Conservation (phyloP, 2,113 vertebrate species). For the Eptatretus burgeri region DNA sequence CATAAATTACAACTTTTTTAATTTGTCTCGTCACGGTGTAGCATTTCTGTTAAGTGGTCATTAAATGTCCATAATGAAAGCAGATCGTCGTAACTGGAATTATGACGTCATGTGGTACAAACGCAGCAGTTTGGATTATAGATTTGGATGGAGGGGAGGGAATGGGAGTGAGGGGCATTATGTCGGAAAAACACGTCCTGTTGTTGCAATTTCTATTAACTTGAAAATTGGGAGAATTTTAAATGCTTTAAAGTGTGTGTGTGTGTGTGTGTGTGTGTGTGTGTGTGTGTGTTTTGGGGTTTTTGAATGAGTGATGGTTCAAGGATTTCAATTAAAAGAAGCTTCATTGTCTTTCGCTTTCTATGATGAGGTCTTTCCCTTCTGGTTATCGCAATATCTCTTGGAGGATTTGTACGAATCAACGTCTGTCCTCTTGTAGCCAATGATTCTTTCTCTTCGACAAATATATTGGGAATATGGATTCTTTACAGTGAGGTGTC, state of each 20-base stretch:
- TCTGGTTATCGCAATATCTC: not conserved
- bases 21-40: too few relatives aligned
- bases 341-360: not conserved
- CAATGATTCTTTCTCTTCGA: not conserved
- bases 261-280: not conserved
- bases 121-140: too few relatives aligned
- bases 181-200: too few relatives aligned
- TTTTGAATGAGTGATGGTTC: not conserved
- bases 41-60: too few relatives aligned
- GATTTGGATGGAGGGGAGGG: too few relatives aligned
- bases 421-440: not conserved
- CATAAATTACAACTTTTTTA: too few relatives aligned
- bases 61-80: too few relatives aligned
- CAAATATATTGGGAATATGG: not conserved
- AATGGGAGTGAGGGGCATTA: too few relatives aligned
- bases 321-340: not conserved
- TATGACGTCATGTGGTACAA: too few relatives aligned
- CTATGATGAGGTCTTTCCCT: not conserved
- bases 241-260: not conserved
- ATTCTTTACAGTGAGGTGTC: not conserved
- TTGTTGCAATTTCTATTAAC: too few relatives aligned
- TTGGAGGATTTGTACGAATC: not conserved
- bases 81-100: too few relatives aligned
- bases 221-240: too few relatives aligned
- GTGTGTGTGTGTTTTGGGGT: not conserved